These are phyloP conservation scores for Daktulosphaira vitifoliae DNA, from an alignment of 1,140 invertebrate species.

Conservation along the genomic window DNA sequence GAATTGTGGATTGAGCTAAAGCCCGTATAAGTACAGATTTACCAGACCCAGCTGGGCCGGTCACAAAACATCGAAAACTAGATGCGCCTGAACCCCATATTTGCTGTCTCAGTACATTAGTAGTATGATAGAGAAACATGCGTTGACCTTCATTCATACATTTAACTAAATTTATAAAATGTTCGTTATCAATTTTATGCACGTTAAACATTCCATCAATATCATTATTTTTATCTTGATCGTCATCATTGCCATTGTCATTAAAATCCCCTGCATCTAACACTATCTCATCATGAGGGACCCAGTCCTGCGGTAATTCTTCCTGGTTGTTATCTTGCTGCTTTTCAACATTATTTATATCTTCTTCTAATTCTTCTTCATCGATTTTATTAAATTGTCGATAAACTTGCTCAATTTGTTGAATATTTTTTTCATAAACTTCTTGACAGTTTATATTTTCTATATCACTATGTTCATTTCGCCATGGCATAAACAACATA, in stretches of 20 bases:
- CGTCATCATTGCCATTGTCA: too few relatives aligned
- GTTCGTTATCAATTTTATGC: neutral
- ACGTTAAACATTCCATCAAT: neutral
- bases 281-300: neutral
- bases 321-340: neutral
- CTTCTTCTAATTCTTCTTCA: neutral
- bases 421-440: neutral
- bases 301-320: neutral
- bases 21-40: slow-evolving; percentile 3
- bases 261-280: neutral
- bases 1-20: slow-evolving; percentile 3
- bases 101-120: slow-evolving; percentile 3
- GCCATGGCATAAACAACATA: slow-evolving; percentile 1
- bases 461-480: neutral
- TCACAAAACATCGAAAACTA: neutral
- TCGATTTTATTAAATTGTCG: too few relatives aligned
- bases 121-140: neutral
- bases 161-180: neutral
- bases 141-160: neutral
- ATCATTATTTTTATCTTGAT: neutral
- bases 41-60: neutral
- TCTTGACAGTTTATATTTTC: neutral
- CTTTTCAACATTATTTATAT: neutral
- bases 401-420: neutral
- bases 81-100: neutral